Evolutionary conservation across 2,113 vertebrate genomes (phyloP), one percentile per base, ranked within the genome.

Genomic region (Cinclus cinclus): DNA sequence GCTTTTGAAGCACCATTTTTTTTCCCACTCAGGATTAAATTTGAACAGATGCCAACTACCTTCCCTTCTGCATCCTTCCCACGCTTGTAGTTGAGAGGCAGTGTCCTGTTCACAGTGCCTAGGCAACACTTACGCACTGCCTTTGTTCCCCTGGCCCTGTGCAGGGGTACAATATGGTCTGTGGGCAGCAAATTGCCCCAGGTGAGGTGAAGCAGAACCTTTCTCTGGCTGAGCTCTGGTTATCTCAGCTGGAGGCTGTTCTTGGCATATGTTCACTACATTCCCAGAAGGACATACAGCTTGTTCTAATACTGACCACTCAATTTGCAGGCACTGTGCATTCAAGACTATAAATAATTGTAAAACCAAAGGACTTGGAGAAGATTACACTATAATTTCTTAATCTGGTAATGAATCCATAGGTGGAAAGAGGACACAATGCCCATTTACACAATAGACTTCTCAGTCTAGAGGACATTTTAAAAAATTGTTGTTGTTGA

Each of bases 101-200:
- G 13, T 0, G 6, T 52, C 28, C 47, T 41, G 22, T 24, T 53
- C 24, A 5, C 15, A 13, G 55, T 17, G 20, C n/a, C 50, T 41
- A 0, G 0, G 2, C 20, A 31, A 8, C 0, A 0, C 68, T 49
- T 16, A 4, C 0, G 0, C 3, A 1, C 14, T 21, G 28, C 28
- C 46, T 52, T 31, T 79, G 20, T 35, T 73, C 7, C 33, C 23
- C 4, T 0, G 4, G 25, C 31, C 42, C 46, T 4, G 1, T 1
- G 12, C 22, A 39, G 68, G 53, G 5, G 14, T 21, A n/a, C 73
- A 69, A 8, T 24, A 33, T 13, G 49, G 53, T 50, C 33, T 55
- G 44, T 47, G 80, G 63, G 73, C 55, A 80, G 46, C 59, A 56
- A 33, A 49, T 30, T 0, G 0, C 50, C 13, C 13, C 77, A 73